Percentiles rank a stretch among this genome's conserved stretches.
Conservation (phyloP, 1,140 invertebrate genomes). For the Contarinia nasturtii region DNA sequence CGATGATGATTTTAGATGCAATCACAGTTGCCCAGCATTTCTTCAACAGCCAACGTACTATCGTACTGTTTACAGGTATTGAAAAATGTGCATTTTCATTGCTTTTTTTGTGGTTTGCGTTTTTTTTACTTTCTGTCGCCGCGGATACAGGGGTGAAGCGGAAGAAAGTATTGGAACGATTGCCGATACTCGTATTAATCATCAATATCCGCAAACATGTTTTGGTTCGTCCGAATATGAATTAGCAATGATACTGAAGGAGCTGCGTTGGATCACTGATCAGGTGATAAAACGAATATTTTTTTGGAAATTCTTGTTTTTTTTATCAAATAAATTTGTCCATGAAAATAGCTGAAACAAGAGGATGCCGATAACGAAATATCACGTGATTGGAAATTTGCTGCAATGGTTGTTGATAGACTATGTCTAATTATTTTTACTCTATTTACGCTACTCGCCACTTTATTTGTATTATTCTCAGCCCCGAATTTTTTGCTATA, state of each 20-base stretch:
- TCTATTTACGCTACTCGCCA: constrained; percentile 92
- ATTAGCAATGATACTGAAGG: constrained; percentile 81
- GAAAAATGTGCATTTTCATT: not conserved
- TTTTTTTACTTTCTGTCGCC: not conserved
- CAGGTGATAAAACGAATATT: constrained; percentile 22
- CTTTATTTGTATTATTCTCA: constrained; percentile 84
- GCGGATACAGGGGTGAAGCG: constrained; percentile 25
- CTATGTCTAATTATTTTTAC: constrained; percentile 98
- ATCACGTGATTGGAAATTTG: constrained; percentile 97
- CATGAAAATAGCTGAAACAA: constrained; percentile 47
- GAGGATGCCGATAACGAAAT: constrained; percentile 75
- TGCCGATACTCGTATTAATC: constrained; percentile 15
- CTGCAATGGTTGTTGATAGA: constrained; percentile 98
- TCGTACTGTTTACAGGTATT: constrained; percentile 21
- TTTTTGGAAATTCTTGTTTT: not conserved
- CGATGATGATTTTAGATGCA: constrained; percentile 74
- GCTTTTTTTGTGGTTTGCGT: not conserved
- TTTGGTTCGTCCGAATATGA: constrained; percentile 52
- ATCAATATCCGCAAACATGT: constrained; percentile 30
- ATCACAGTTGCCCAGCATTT: constrained; percentile 23
- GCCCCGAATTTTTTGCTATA: constrained; percentile 67
- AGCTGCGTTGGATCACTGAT: constrained; percentile 65
- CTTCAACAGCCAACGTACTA: constrained; percentile 23
- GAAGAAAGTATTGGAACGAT: constrained; percentile 21
- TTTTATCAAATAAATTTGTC: too few species aligned